Conservation (phyloP, 2,888 invertebrate species). For the Schrankia costaestrigalis region DNA sequence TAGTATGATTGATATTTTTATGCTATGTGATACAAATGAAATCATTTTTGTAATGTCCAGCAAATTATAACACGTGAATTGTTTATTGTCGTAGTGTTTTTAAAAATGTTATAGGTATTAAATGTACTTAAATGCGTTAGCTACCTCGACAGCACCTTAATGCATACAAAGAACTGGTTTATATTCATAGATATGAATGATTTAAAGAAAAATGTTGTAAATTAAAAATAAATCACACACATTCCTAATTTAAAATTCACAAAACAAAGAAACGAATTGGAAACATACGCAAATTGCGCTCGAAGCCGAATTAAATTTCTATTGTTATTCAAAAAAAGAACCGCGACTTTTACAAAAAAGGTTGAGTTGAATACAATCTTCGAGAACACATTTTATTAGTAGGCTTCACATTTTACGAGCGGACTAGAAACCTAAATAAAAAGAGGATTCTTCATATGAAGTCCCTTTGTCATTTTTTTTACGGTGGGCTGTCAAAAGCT, state of each 20-base stretch:
- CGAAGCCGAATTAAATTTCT: conserved; percentile 43
- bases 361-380: conserved; percentile 49
- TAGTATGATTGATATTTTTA: no score
- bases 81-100: no score
- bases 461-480: conserved; percentile 70
- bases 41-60: no score
- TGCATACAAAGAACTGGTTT: no score
- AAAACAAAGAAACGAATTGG: conserved; percentile 33
- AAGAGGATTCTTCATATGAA: conserved; percentile 67
- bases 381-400: conserved; percentile 63
- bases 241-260: conserved; percentile 27
- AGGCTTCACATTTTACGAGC: conserved; percentile 63
- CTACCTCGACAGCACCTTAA: no score
- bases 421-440: conserved; percentile 64
- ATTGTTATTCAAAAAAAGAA: conserved; percentile 48
- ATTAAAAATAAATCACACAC: no score
- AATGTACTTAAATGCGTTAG: no score
- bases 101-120: no score
- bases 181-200: no score
- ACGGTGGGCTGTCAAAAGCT: conserved; percentile 67
- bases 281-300: conserved; percentile 40
- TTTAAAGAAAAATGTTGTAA: no score
- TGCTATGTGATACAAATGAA: no score
- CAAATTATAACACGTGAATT: no score
- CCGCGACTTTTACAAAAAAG: conserved; percentile 32